Base-by-base conservation (phyloP, 2,113 vertebrate genomes). In the Otolemur garnettii region DNA sequence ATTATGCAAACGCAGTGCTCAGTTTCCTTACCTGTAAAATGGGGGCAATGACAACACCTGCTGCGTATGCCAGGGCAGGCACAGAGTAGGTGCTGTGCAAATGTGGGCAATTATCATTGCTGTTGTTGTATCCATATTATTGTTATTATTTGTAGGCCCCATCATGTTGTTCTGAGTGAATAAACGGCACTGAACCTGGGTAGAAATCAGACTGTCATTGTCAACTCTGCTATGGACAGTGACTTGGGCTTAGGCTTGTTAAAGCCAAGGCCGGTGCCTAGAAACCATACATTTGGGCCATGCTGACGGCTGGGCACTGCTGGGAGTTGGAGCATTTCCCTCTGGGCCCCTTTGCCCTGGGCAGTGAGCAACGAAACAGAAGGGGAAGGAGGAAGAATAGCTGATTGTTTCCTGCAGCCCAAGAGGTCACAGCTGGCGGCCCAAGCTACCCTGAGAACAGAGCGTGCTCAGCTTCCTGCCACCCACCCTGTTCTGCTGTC, bases 311-410 rank as follows among this genome's bases (percentile, higher is more conserved):
- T 59, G 85, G 81, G 78, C 2, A 1, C 60, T 50, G 64, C 77
- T 28, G 74, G 71, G 62, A 69, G 21, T 22, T 14, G 33, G 42
- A 30, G 18, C 17, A 0, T 45, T 87, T 87, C 78, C 79, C 72
- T 35, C 75, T 26, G 75, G 62, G 59, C 17, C 35, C 35, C 42
- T 33, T 53, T n/a, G 82, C 74, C 60, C n/a, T 6, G 64, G 74
- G 87, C 84, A 87, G 55, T 92, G 81, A 86, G 81, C 57, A 42
- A 12, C 28, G 53, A 24, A 79, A 53, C 42, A 3, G 79, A 94
- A 80, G 57, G 64, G 80, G 60, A 60, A 45, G 82, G 81, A 83
- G 85, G 78, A 83, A 97, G 96, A 97, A 97, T 91, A 69, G 97
- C 35, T 19, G 72, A 91, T 97, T 97, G 97, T 98, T 94, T 83